Evolutionary conservation across 1,140 invertebrate genomes (phyloP), one percentile per base, ranked within the genome.

Genomic region (Epicauta chinensis): DNA sequence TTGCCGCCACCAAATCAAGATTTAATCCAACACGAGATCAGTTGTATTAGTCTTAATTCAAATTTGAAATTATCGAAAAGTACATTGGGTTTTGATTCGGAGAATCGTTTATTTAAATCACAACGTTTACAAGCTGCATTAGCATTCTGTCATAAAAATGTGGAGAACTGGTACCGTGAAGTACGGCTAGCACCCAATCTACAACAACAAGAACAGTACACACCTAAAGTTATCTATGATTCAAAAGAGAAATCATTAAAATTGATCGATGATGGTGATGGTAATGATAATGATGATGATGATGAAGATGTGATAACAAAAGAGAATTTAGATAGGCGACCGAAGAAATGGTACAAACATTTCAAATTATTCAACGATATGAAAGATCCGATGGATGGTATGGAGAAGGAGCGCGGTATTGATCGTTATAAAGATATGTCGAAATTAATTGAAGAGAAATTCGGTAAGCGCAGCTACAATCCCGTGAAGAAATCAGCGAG

Each of bases 391-490:
- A 41, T 57, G 37, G 63, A 62, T 32, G 61, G 61, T 2, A 49
- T 56, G 36, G 64, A 66, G 32, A 65, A 66, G 39, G 54, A 60
- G 16, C 55, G 56, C 36, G 62, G 53, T 43, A 67, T 64, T 16
- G 65, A 67, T 16, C 34, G 65, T 38, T 67, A 67, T 38, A 67
- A 67, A 41, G 65, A 67, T 38, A 67, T 67, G 65, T 67, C 65
- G 10, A 65, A 62, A 43, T 53, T 67, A 39, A 67, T 67, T 12
- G 65, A 67, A 36, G 65, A 67, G 35, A 64, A 60, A 48, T 65
- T 67, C 35, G 61, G 61, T 15, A 53, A 58, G 36, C 62, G 61
- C 16, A 58, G 55, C 36, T 61, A 63, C 16, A 67, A 67, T 53
- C 65, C 65, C 0, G 63, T 67, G 14, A 67, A 67, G 45, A 67